Evolutionary conservation across 1,140 invertebrate species (phyloP).

Genomic region (Patella vulgata): DNA sequence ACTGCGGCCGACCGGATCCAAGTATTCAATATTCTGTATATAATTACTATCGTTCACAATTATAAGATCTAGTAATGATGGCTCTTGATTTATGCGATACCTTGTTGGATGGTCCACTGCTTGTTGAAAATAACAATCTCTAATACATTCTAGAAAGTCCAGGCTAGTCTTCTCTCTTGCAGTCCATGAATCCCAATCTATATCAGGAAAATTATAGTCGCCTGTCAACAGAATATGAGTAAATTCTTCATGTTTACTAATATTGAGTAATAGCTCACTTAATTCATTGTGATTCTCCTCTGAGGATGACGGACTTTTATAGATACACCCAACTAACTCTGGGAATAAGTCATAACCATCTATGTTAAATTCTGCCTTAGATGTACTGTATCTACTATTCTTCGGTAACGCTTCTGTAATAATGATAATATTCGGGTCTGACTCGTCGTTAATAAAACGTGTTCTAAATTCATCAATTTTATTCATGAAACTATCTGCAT

Average conservation of each 20-base stretch:
- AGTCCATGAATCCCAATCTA: too few species aligned
- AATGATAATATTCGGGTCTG: constrained; percentile 4
- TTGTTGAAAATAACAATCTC: too few species aligned
- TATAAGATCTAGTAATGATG: too few species aligned
- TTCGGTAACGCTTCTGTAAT: constrained; percentile 18
- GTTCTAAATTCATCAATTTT: constrained; percentile 12
- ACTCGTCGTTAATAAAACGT: constrained; percentile 1
- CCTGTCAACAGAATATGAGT: too few species aligned
- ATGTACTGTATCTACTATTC: not conserved
- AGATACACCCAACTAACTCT: constrained; percentile 11
- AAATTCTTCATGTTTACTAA: not conserved
- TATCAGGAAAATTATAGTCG: too few species aligned
- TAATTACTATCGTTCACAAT: too few species aligned
- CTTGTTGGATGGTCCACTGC: too few species aligned
- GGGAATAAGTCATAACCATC: not conserved
- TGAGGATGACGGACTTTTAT: not conserved
- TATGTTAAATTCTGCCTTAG: not conserved
- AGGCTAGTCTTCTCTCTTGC: too few species aligned
- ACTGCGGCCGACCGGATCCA: too few species aligned
- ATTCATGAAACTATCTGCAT: constrained; percentile 15
- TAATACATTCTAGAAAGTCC: too few species aligned
- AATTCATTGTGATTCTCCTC: constrained; percentile 8
- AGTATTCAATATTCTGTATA: too few species aligned
- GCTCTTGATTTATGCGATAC: too few species aligned
- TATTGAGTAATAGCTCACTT: constrained; percentile 1